Conservation (phyloP, 2,888 invertebrate species). For the Aproaerema taeniolella region DNA sequence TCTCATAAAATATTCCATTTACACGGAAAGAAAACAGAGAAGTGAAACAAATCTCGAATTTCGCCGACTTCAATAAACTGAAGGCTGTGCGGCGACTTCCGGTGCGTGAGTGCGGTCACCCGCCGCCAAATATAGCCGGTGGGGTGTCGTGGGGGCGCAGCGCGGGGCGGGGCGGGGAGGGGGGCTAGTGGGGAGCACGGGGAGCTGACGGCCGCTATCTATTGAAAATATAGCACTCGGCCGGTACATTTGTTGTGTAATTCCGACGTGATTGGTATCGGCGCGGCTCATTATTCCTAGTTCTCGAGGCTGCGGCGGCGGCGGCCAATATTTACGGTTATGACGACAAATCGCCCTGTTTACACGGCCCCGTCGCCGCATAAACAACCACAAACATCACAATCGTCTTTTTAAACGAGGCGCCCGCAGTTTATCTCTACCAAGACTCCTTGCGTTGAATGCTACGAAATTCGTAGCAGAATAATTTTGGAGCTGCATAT, state of each 20-base stretch:
- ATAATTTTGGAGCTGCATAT: too few relatives aligned
- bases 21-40: constrained; percentile 12
- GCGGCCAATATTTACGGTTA: constrained; percentile 19
- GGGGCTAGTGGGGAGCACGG: constrained; percentile 1
- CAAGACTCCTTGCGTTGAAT: too few relatives aligned
- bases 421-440: too few relatives aligned
- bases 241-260: constrained; percentile 15
- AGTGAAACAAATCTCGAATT: constrained; percentile 14
- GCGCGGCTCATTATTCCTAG: not conserved
- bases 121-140: constrained; percentile 27
- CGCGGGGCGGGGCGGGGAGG: not conserved
- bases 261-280: constrained; percentile 5
- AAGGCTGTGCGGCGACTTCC: constrained; percentile 20
- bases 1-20: constrained; percentile 10
- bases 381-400: constrained; percentile 5
- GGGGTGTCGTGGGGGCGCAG: constrained; percentile 2
- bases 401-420: too few relatives aligned
- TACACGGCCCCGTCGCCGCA: constrained; percentile 16
- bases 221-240: constrained; percentile 16
- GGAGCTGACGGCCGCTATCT: constrained; percentile 13
- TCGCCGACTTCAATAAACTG: constrained; percentile 17
- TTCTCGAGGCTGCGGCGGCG: not conserved
- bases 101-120: constrained; percentile 22
- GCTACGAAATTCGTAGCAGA: too few relatives aligned
- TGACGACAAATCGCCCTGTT: constrained; percentile 33